Conservation (phyloP, 2,797 vertebrate species). For the Pampus argenteus region DNA sequence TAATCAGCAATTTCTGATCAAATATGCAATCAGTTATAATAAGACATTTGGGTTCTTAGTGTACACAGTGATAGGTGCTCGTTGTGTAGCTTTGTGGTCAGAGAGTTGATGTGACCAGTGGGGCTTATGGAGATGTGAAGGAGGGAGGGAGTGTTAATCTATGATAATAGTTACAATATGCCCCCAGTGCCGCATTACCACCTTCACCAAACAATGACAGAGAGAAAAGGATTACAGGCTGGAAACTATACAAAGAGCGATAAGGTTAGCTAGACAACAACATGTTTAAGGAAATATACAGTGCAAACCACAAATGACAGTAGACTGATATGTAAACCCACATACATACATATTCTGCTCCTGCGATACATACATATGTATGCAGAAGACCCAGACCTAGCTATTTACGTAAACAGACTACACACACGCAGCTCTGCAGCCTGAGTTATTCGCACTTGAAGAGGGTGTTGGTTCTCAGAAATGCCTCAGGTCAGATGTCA, state of each 20-base stretch:
- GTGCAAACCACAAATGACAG: background rate
- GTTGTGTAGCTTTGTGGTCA: constrained; percentile 60
- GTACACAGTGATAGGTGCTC: constrained; percentile 40
- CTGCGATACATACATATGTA: constrained; percentile 1
- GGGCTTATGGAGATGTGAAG: constrained; percentile 64
- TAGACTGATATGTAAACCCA: constrained; percentile 6
- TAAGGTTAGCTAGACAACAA: constrained; percentile 27
- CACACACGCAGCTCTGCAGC: constrained; percentile 24
- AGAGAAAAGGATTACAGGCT: constrained; percentile 51
- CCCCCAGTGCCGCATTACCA: constrained; percentile 60
- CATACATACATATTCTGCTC: too few relatives aligned
- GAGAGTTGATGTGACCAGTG: constrained; percentile 49
- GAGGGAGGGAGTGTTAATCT: constrained; percentile 69
- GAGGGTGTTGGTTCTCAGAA: constrained; percentile 78
- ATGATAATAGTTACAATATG: constrained; percentile 70
- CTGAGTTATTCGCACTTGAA: constrained; percentile 74
- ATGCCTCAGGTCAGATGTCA: constrained; percentile 79
- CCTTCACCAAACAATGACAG: constrained; percentile 50
- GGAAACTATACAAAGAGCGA: constrained; percentile 35
- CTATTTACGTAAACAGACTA: constrained; percentile 23
- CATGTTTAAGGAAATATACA: background rate
- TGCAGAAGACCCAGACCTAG: constrained; percentile 20
- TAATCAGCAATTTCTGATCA: constrained; percentile 29
- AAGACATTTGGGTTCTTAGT: constrained; percentile 4
- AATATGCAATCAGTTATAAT: too few relatives aligned